phyloP scores from a whole-genome alignment of 2,888 invertebrate genomes.

The Diadromus collaris region DNA sequence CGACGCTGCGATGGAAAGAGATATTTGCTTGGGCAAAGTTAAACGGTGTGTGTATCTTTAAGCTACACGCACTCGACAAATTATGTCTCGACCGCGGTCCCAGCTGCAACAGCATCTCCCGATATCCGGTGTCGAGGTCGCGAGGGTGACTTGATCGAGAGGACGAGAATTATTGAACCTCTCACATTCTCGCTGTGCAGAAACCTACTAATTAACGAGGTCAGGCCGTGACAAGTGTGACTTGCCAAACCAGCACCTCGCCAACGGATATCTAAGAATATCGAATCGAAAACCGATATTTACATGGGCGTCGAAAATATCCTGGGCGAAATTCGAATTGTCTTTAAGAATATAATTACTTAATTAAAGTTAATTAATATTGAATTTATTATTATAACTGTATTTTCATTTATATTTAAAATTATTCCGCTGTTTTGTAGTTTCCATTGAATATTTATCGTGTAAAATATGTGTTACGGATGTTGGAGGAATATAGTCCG shows the following conservation, averaged over 20 bases:
- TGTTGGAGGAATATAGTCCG: too few species aligned
- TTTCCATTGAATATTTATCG: too few species aligned
- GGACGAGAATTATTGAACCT: slow-evolving; percentile 28
- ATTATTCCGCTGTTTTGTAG: too few species aligned
- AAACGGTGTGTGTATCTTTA: slow-evolving; percentile 6
- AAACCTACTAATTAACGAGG: slow-evolving; percentile 40
- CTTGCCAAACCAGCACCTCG: slow-evolving; percentile 26
- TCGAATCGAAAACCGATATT: neutral
- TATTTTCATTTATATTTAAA: too few species aligned
- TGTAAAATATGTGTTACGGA: too few species aligned
- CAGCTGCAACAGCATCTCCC: slow-evolving; percentile 22
- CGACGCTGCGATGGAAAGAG: neutral
- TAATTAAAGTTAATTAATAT: too few species aligned
- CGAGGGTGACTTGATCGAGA: slow-evolving; percentile 5
- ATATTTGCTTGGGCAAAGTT: slow-evolving; percentile 8
- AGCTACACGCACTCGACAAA: slow-evolving; percentile 11
- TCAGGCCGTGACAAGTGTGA: slow-evolving; percentile 23
- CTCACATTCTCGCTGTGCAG: neutral
- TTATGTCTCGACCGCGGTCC: slow-evolving; percentile 5
- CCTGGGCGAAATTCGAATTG: neutral
- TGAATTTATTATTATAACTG: too few species aligned
- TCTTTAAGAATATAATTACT: too few species aligned
- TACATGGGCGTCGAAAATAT: neutral
- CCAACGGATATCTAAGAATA: neutral
- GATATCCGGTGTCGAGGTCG: slow-evolving; percentile 57